phyloP scores from a whole-genome alignment of 2,797 vertebrate species.

The Bovichtus variegatus region DNA sequence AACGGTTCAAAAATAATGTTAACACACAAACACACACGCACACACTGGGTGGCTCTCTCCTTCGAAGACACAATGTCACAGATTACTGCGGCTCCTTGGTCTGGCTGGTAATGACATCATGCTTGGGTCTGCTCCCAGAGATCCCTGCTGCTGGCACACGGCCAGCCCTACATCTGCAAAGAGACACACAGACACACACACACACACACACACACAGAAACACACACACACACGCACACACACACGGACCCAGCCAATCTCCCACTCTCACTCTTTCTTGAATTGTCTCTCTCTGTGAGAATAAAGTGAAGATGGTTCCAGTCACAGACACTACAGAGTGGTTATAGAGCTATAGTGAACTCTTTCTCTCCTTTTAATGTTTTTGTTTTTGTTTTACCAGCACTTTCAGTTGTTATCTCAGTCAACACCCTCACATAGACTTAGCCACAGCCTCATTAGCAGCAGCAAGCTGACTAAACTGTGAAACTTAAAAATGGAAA shows the following conservation, averaged over 20 bases:
- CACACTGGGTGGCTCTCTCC: conserved; percentile 27
- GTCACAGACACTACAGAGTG: conserved; percentile 3
- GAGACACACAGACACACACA: conserved; percentile 11
- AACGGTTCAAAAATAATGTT: conserved; percentile 32
- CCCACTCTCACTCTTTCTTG: not conserved
- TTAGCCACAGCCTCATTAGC: not conserved
- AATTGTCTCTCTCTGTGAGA: conserved; percentile 19
- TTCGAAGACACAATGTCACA: conserved; percentile 63
- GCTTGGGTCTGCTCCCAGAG: conserved; percentile 63
- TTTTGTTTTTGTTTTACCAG: not conserved
- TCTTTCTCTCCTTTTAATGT: not conserved
- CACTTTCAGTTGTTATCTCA: conserved; percentile 13
- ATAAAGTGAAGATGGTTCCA: conserved; percentile 30
- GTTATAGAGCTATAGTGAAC: not conserved
- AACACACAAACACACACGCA: conserved; percentile 33
- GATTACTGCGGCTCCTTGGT: conserved; percentile 65
- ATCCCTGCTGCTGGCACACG: conserved; percentile 55
- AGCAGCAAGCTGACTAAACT: conserved; percentile 2
- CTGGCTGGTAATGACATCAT: conserved; percentile 77
- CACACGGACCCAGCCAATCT: not conserved
- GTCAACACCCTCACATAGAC: not conserved
- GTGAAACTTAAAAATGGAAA: conserved; percentile 2
- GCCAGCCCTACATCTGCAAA: conserved; percentile 63
- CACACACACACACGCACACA: not conserved
- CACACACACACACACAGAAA: conserved; percentile 19